phyloP scores from a whole-genome alignment of 2,113 vertebrate genomes.

The Rhombomys opimus region DNA sequence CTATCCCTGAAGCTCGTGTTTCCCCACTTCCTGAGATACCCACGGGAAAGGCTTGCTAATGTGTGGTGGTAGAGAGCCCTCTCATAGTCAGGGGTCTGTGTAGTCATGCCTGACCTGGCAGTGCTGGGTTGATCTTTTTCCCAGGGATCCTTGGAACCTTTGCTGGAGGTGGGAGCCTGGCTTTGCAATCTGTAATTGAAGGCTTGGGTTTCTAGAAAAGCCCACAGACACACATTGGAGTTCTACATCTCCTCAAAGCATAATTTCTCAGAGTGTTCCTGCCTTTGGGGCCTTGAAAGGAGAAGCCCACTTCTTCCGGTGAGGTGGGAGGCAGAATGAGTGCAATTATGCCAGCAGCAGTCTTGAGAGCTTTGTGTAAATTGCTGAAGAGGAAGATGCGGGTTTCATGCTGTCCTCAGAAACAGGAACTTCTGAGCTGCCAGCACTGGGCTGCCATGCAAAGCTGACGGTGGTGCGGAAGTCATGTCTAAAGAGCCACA shows the following conservation, averaged over 20 bases:
- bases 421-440: not conserved
- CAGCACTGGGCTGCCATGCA: not conserved
- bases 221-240: not conserved
- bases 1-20: not conserved
- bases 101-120: not conserved
- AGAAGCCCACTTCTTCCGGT: not conserved
- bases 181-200: not conserved
- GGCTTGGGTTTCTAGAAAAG: not conserved
- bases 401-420: not conserved
- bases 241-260: not conserved
- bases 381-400: conserved; percentile 1
- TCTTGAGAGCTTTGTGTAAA: not conserved
- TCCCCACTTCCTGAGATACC: not conserved
- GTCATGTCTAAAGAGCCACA: not conserved
- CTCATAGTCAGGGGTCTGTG: not conserved
- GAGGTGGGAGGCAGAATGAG: not conserved
- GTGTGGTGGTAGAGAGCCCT: not conserved
- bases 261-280: not conserved
- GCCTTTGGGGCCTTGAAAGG: not conserved
- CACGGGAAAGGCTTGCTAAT: not conserved
- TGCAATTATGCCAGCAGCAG: rapidly evolving
- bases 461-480: not conserved
- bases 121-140: not conserved
- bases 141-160: not conserved
- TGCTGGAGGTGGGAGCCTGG: not conserved